phyloP scores from a whole-genome alignment of 92 coral and sea anemone genomes.

The Zoanthus solanderi region DNA sequence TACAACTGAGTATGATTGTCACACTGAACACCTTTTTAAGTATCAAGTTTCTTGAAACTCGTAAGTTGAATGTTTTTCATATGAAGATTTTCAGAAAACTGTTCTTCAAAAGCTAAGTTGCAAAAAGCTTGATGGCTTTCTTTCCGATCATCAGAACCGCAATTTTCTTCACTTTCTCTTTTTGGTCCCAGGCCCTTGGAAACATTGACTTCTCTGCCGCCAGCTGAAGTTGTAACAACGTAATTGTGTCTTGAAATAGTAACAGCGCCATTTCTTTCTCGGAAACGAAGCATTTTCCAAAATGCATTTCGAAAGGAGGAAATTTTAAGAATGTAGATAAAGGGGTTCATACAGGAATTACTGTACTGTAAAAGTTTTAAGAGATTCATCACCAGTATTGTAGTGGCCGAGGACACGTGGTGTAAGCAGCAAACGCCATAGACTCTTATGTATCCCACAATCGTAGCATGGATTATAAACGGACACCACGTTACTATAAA shows the following conservation, averaged over 20 bases:
- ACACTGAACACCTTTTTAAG: background rate
- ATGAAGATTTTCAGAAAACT: background rate
- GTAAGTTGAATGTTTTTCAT: background rate
- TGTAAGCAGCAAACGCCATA: background rate
- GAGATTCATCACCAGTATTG: background rate
- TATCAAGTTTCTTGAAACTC: slow-evolving; percentile 5
- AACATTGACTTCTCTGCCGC: background rate
- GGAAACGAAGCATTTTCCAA: slow-evolving; percentile 18
- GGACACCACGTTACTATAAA: slow-evolving; percentile 32
- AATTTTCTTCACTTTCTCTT: background rate
- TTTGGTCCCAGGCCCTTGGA: background rate
- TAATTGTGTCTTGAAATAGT: background rate
- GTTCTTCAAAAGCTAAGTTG: background rate
- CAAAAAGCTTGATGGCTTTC: background rate
- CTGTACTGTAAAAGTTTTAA: slow-evolving; percentile 20
- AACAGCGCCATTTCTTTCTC: background rate
- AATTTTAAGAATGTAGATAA: slow-evolving; percentile 31
- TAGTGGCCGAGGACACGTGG: background rate
- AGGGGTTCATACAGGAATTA: slow-evolving; percentile 29
- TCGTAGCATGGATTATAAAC: background rate
- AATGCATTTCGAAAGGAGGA: slow-evolving; percentile 14
- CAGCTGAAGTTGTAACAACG: background rate
- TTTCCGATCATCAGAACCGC: too few relatives aligned
- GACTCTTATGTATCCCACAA: background rate
- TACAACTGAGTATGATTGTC: too few relatives aligned